Evolutionary conservation across 2,113 vertebrate species (phyloP).

Genomic region (Calcarius ornatus): DNA sequence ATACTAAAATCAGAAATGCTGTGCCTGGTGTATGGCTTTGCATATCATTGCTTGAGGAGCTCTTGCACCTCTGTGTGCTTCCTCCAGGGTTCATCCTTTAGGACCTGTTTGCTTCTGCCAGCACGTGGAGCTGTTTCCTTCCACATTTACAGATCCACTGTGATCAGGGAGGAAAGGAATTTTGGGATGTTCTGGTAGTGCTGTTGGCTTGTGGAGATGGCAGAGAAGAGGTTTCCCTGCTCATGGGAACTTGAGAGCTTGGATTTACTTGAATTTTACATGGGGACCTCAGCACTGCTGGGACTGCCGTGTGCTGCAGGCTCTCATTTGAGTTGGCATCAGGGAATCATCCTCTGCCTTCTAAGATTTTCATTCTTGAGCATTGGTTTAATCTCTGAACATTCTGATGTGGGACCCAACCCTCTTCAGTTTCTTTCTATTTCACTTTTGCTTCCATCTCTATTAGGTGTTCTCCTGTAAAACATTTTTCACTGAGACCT

Average conservation of each 20-base stretch:
- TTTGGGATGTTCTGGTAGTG: neutral
- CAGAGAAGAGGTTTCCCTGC: neutral
- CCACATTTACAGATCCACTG: neutral
- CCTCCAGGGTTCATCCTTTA: neutral
- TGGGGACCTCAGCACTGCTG: neutral
- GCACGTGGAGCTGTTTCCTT: neutral
- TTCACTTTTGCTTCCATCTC: neutral
- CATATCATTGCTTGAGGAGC: neutral
- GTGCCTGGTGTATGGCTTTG: neutral
- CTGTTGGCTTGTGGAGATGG: neutral
- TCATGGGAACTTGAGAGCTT: neutral
- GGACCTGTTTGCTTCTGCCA: neutral
- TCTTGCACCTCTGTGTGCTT: accelerated
- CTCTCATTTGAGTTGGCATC: neutral
- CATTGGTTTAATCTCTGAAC: neutral
- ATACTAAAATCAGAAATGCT: neutral
- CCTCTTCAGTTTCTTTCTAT: neutral
- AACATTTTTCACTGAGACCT: neutral
- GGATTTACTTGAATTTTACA: accelerated
- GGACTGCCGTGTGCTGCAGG: neutral
- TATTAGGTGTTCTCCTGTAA: neutral
- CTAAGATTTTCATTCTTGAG: neutral
- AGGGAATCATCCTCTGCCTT: neutral
- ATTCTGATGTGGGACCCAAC: neutral
- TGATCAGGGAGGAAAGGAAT: neutral